Evolutionary conservation across 2,113 vertebrate species (phyloP).

Genomic region (Hippolais icterina): DNA sequence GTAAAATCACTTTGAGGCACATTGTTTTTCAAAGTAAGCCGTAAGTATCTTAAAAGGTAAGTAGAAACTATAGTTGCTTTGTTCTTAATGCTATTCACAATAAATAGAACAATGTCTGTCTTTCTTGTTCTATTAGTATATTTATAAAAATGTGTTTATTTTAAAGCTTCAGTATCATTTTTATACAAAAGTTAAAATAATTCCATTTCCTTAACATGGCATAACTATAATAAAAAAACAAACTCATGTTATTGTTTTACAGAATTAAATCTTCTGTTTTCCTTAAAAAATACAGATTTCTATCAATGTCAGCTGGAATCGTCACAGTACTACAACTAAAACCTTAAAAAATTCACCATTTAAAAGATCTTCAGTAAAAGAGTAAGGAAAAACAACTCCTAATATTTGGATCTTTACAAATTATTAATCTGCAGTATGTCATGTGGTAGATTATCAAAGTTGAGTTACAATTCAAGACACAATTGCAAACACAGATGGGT

Average conservation of each 20-base stretch:
- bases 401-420: not conserved
- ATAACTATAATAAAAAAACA: not conserved
- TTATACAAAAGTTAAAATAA: not conserved
- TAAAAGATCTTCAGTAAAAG: not conserved
- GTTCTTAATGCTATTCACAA: not conserved
- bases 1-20: not conserved
- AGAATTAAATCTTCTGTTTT: not conserved
- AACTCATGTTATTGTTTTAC: not conserved
- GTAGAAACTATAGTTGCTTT: not conserved
- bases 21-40: not conserved
- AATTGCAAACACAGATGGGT: not conserved
- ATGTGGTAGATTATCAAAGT: not conserved
- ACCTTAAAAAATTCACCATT: not conserved
- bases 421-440: not conserved
- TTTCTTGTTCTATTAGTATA: not conserved
- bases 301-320: not conserved
- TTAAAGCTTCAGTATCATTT: not conserved
- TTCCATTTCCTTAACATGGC: not conserved
- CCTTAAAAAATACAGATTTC: not conserved
- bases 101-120: not conserved
- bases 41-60: not conserved
- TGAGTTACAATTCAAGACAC: not conserved
- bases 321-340: not conserved
- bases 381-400: not conserved
- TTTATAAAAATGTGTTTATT: not conserved